Base-by-base conservation (phyloP, 2,888 invertebrate species). In the Melitaea athalia region DNA sequence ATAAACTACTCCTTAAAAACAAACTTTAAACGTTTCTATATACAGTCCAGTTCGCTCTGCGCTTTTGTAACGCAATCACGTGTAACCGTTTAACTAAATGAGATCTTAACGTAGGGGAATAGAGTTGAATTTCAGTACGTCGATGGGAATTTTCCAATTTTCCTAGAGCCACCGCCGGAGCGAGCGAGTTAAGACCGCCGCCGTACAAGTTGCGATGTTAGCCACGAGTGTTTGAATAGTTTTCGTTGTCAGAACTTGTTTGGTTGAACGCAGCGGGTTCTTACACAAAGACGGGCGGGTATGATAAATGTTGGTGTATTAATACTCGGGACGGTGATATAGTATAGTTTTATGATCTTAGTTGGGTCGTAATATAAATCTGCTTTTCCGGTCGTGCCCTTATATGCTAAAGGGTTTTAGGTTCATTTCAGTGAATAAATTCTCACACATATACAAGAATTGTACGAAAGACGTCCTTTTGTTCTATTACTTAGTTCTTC, bases 341-440 rank as follows among this genome's bases (percentile, higher is more conserved):
- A 86, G 85, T 91, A 90, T 87, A 91, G 91, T 92, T 92, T 92
- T 92, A 92, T 91, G 91, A 91, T 92, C 92, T 92, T 91, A 92
- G 91, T 92, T 91, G 86, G 89, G 88, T 84, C 86, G 86, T 87
- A 86, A 86, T 90, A 88, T 91, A 89, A 91, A 92, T 91, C 91
- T 89, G 89, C 86, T 87, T 87, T 88, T 86, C 88, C 88, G 86
- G 83, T 76, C 82, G 79, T 47, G 81, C 82, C 81, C 81, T 75
- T 80, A 78, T 81, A 79, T 79, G 80, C 84, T 82, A 81, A 83
- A 83, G 68, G 63, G 67, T 65, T 73, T 73, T 70, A 59, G 65
- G 66, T 74, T 33, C 55, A 63, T 47, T 59, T 67, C 5, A 63
- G 45, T 57, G 38, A 55, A 67, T 60, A 53, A 33, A 33, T 33